A percentile compares a stretch with the other conserved stretches of the same genome.
Evolutionary conservation across 2,888 invertebrate genomes (phyloP).

Genomic region (Elysia crispata): DNA sequence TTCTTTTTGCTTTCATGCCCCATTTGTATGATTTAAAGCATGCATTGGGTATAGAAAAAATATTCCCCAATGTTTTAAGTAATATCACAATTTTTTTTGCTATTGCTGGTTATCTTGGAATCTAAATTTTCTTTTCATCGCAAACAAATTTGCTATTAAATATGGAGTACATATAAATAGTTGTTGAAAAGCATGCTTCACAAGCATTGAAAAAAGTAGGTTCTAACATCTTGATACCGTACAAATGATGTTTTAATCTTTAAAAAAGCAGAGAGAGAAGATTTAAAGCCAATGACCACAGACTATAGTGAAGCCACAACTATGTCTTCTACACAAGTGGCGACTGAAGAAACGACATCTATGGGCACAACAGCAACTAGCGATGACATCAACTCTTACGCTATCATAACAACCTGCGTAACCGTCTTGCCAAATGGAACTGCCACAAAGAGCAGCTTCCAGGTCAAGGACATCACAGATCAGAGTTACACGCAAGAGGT

Average conservation of each 20-base stretch:
- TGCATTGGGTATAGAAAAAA: background rate
- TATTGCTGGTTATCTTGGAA: background rate
- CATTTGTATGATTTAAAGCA: background rate
- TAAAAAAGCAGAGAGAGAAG: conserved; percentile 5
- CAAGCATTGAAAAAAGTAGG: background rate
- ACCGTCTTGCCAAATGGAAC: background rate
- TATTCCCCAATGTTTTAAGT: background rate
- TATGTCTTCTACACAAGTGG: background rate
- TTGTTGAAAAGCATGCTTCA: background rate
- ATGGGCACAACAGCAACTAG: too few relatives aligned
- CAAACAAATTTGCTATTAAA: background rate
- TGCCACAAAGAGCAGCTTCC: background rate
- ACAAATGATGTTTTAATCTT: background rate
- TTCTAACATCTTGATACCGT: background rate
- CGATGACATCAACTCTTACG: background rate
- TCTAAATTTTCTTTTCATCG: background rate
- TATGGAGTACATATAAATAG: background rate
- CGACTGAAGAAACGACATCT: too few relatives aligned
- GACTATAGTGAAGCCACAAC: background rate
- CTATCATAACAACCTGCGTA: background rate
- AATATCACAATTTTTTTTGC: background rate
- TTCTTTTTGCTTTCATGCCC: background rate
- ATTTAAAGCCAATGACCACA: conserved; percentile 6
- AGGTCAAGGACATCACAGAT: background rate
- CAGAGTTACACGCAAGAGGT: background rate